Percentiles rank a stretch among this genome's conserved stretches.
These are phyloP conservation scores for Sericinus montela DNA, from an alignment of 2,888 invertebrate genomes.

Conservation along the genomic window DNA sequence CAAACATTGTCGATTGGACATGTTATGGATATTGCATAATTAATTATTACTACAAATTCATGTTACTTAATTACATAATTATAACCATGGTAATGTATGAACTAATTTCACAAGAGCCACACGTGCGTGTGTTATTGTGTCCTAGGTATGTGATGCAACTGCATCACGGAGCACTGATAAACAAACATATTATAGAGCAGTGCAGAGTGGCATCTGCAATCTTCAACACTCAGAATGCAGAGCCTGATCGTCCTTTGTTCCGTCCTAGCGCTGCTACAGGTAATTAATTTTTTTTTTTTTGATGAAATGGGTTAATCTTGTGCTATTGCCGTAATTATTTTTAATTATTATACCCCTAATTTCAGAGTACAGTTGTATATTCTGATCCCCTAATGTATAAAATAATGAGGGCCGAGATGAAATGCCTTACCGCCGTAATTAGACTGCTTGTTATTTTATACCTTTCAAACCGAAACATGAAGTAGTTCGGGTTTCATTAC, in stretches of 20 bases:
- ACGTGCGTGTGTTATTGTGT: not conserved
- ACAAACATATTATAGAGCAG: conserved; percentile 21
- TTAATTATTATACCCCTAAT: no score
- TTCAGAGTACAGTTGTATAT: no score
- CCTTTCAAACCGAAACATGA: no score
- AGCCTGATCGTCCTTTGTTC: conserved; percentile 14
- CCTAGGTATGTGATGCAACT: conserved; percentile 4
- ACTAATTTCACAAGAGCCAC: not conserved
- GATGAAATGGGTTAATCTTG: not conserved
- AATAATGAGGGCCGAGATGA: no score
- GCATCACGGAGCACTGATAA: conserved; percentile 19
- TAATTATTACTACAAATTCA: not conserved
- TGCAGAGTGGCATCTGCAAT: not conserved
- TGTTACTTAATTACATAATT: conserved; percentile 3
- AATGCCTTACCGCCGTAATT: no score
- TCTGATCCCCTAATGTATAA: no score
- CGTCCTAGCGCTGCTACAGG: conserved; percentile 25
- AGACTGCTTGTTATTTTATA: no score
- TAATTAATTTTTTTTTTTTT: conserved; percentile 9
- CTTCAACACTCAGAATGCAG: conserved; percentile 19
- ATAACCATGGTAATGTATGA: not conserved
- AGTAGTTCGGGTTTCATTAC: no score
- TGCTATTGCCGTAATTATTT: no score
- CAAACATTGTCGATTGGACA: not conserved
- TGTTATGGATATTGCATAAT: conserved; percentile 1